Base-by-base conservation (phyloP, 2,888 invertebrate genomes). In the Automeris io region DNA sequence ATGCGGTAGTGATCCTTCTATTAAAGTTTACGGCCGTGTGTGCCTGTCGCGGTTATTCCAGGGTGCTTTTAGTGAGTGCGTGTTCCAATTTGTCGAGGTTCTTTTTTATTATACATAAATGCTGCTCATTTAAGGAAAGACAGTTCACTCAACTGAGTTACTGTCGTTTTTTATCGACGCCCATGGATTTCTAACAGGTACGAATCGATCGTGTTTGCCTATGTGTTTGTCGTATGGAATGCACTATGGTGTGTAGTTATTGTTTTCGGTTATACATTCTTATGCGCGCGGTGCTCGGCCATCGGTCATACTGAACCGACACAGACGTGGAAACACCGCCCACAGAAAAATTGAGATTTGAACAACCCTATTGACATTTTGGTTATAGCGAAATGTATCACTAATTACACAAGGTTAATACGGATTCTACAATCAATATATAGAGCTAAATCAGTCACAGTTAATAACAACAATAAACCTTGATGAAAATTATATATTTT, bases 111-210 rank as follows among this genome's bases (percentile, higher is more conserved):
- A 39, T 31, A 12, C 18, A 9, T 43, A 26, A 24, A 49, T 51
- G 51, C 42, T 45, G 42, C 34, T 12, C 25, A 18, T 37, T 18
- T 54, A 32, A 43, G 23, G 5, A 45, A 29, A 21, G 35, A 26
- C 11, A 34, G 16, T 29, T 32, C 11, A 5, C 18, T 23, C 9
- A 12, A 3, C 42, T 24, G 37, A 32, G 19, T 32, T 33, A 35
- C 42, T 39, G 39, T 43, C 36, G 35, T 19, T 40, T 24, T 2
- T 29, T 29, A 33, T 45, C 45, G 50, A 49, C 49, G 47, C 66
- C 67, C 51, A 81, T 81, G 81, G 78, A 70, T 66, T 62, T 68
- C 54, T 79, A 74, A 47, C 63, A 80, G 78, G 80, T 78, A 70
- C 61, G 40, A 50, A 50, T 32, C 23, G 23, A 37, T 37, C 8